Percentiles rank a stretch among this genome's conserved stretches.
Evolutionary conservation across 2,888 invertebrate species (phyloP).

Genomic region (Acrocyrtus sp.): DNA sequence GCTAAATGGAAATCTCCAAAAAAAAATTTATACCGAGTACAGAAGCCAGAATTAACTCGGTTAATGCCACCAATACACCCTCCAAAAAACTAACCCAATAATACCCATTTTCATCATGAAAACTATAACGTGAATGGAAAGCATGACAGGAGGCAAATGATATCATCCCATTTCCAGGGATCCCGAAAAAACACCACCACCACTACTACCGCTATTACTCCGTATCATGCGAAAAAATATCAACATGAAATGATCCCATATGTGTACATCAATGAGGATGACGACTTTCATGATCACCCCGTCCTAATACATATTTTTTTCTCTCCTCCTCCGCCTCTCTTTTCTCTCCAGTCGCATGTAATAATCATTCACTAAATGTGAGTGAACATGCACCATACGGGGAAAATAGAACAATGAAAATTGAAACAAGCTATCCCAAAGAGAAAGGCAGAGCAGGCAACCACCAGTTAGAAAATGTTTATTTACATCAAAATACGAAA

Average conservation of each 20-base stretch:
- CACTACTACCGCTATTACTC: conserved; percentile 9
- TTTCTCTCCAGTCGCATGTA: background rate
- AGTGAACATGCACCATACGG: conserved; percentile 16
- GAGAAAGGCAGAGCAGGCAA: background rate
- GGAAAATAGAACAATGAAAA: conserved; percentile 17
- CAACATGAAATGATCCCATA: conserved; percentile 28
- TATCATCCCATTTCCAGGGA: no score
- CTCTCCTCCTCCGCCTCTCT: conserved; percentile 11
- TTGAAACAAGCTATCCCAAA: no score
- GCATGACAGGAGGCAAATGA: conserved; percentile 12
- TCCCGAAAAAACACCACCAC: conserved; percentile 7
- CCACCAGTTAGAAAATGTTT: background rate
- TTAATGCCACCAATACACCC: background rate
- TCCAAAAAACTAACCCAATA: background rate
- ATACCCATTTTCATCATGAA: background rate
- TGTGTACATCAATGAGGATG: conserved; percentile 11
- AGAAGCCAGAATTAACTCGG: no score
- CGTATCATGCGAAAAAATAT: conserved; percentile 31
- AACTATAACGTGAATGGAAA: background rate
- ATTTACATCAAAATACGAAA: no score
- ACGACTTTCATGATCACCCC: conserved; percentile 5
- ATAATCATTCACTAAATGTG: conserved; percentile 40
- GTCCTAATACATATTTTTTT: conserved; percentile 5
- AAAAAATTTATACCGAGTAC: no score
- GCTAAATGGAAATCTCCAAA: no score